Evolutionary conservation across 2,888 invertebrate genomes (phyloP), one percentile per base, ranked within the genome.

Genomic region (Cataglyphis rosenhaueri): DNA sequence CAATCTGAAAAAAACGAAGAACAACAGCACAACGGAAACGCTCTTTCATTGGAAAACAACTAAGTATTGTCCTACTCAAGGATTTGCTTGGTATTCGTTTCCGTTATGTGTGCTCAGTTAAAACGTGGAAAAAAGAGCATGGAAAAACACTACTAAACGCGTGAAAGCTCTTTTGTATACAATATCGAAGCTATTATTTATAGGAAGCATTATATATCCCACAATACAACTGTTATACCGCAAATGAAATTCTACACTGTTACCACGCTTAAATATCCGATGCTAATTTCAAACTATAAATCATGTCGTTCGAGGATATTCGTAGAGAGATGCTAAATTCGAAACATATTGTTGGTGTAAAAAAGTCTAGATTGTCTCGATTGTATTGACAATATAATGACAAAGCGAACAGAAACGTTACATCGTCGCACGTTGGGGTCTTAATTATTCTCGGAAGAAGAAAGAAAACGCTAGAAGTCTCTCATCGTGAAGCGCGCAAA

Each of bases 401-500:
- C 52, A n/a, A 21, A 9, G 2, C 25, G n/a, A 18, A 25, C 10
- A 48, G 55, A 68, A 29, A 52, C 21, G n/a, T 41, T 41, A 25
- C 35, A n/a, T 70, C 52, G 68, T 18, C 21, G 48, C 48, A n/a
- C n/a, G 9, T 32, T n/a, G 41, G 25, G 32, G n/a, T 29, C 78
- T 59, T 81, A 82, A 88, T 86, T 88, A 82, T 82, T 83, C 55
- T 55, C 61, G 32, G 32, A 29, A 21, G 12, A 9, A 15, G 4
- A 10, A 41, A 59, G 76, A 66, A 85, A 81, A 82, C 48, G 55
- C 21, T 29, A 57, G 10, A 41, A 32, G 55, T 55, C n/a, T 44
- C 41, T 41, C 65, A 71, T 75, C 75, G 81, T 68, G 57, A 71
- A 70, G 66, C 38, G 75, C 70, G 73, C 79, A 66, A 18, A 52